phyloP scores from a whole-genome alignment of 2,797 vertebrate genomes.

The Falco naumanni region DNA sequence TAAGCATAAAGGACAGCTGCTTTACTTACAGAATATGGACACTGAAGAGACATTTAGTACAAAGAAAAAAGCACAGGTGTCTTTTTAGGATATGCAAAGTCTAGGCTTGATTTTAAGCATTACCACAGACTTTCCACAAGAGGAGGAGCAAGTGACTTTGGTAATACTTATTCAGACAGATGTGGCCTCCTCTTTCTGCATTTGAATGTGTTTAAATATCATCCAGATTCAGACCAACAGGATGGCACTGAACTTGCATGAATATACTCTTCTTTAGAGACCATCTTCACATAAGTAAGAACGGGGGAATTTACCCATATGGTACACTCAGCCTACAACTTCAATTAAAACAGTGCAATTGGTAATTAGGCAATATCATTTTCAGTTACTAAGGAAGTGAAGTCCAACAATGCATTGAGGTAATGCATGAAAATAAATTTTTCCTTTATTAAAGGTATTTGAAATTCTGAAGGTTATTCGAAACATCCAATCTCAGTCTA shows the following conservation, averaged over 20 bases:
- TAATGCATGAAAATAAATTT: background rate
- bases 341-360: background rate
- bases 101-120: background rate
- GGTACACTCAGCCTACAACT: fast-evolving
- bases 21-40: background rate
- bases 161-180: background rate
- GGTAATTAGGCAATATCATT: background rate
- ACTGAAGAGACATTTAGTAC: background rate
- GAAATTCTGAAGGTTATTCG: background rate
- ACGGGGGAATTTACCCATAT: background rate
- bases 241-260: background rate
- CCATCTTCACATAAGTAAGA: background rate
- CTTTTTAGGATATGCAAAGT: background rate
- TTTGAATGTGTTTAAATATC: background rate
- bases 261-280: background rate
- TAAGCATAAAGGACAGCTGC: background rate
- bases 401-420: background rate
- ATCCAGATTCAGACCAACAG: background rate
- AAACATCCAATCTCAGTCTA: background rate
- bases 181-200: background rate
- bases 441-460: background rate
- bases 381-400: background rate
- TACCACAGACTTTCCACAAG: background rate
- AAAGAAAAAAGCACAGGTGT: background rate
- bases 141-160: background rate